Evolutionary conservation across 1,140 invertebrate species (phyloP).

Genomic region (Drosophila triauraria): DNA sequence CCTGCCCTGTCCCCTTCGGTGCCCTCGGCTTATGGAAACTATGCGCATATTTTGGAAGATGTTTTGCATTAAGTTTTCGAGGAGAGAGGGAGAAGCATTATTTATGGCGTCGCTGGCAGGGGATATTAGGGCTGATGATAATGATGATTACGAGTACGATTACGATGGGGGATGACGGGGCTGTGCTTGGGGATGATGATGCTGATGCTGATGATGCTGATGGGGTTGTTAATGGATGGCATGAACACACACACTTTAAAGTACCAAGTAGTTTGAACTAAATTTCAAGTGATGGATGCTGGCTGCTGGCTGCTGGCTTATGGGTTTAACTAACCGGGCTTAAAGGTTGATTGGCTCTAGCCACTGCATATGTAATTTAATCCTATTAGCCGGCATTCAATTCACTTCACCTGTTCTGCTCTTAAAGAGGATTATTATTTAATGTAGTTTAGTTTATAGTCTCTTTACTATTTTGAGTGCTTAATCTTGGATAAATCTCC

Average conservation of each 20-base stretch:
- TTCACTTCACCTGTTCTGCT: neutral
- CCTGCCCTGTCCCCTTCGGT: no score
- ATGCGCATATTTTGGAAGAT: slow-evolving; percentile 53
- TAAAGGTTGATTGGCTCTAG: slow-evolving; percentile 14
- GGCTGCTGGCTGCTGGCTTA: slow-evolving; percentile 29
- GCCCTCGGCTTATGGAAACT: slow-evolving; percentile 20
- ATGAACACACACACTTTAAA: slow-evolving; percentile 35
- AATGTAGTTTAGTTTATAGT: no score
- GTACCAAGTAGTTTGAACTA: slow-evolving; percentile 41
- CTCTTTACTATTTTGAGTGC: no score
- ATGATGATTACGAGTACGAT: slow-evolving; percentile 32
- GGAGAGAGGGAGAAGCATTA: slow-evolving; percentile 22
- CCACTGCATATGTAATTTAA: neutral
- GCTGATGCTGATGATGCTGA: slow-evolving; percentile 4
- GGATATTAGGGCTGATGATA: slow-evolving; percentile 45
- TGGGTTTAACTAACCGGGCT: slow-evolving; percentile 16
- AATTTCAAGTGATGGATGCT: slow-evolving; percentile 38
- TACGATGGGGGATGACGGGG: neutral
- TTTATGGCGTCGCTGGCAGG: slow-evolving; percentile 44
- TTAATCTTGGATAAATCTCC: no score
- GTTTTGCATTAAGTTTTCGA: slow-evolving; percentile 43
- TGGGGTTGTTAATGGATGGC: slow-evolving; percentile 40
- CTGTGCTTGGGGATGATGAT: neutral
- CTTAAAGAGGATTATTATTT: neutral
- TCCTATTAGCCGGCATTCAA: neutral